phyloP scores from a whole-genome alignment of 2,888 invertebrate species.

The Girardia tigrina region DNA sequence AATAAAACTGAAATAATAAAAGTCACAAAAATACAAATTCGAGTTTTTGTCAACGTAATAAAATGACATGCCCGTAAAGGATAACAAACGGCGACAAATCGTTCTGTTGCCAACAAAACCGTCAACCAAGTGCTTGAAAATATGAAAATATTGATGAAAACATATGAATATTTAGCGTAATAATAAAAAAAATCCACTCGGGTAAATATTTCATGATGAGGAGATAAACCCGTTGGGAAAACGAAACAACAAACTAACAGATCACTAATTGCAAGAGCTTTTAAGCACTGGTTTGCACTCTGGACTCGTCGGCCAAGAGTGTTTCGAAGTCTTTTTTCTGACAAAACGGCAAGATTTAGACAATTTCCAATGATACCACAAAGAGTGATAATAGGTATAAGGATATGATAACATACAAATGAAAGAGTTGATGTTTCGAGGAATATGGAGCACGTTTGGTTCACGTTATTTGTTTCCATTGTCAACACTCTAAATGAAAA shows the following conservation, averaged over 20 bases:
- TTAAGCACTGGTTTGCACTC: conserved; percentile 45
- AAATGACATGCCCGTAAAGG: conserved; percentile 45
- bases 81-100: conserved; percentile 48
- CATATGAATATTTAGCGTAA: conserved; percentile 27
- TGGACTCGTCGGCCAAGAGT: conserved; percentile 61
- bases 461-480: background rate
- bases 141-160: conserved; percentile 45
- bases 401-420: conserved; percentile 31
- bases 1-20: conserved; percentile 39
- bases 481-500: background rate
- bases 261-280: conserved; percentile 46
- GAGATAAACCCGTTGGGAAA: conserved; percentile 39
- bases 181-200: conserved; percentile 24
- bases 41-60: conserved; percentile 43
- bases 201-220: background rate
- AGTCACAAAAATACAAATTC: conserved; percentile 39
- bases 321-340: conserved; percentile 52
- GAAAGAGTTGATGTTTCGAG: background rate
- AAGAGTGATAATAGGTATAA: conserved; percentile 59
- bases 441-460: background rate
- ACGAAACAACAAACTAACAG: conserved; percentile 41
- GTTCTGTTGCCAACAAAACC: conserved; percentile 46
- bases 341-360: conserved; percentile 64
- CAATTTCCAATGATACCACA: conserved; percentile 65
- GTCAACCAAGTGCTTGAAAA: conserved; percentile 47